Percentiles rank a stretch among this genome's conserved stretches.
phyloP scores from a whole-genome alignment of 2,888 invertebrate genomes.

The Opisthograptis luteolata region DNA sequence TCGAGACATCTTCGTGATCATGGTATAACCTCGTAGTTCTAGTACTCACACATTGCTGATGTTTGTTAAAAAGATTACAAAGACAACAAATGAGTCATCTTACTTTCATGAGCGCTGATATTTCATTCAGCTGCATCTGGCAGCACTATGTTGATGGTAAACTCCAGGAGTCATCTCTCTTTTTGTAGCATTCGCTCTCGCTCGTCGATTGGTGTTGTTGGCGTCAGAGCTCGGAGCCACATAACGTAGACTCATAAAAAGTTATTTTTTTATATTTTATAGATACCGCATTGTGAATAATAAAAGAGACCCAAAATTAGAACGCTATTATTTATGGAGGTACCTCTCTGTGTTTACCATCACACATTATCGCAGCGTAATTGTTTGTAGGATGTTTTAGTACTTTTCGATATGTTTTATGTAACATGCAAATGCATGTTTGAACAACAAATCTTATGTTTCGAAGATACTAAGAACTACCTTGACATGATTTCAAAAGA shows the following conservation, averaged over 20 bases:
- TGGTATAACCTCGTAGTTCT: too few relatives aligned
- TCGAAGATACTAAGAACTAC: too few relatives aligned
- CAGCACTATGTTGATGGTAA: conserved; percentile 44
- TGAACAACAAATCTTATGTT: too few relatives aligned
- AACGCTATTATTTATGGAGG: conserved; percentile 35
- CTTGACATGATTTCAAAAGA: too few relatives aligned
- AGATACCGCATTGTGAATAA: conserved; percentile 47
- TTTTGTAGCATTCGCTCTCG: conserved; percentile 10
- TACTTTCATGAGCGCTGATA: too few relatives aligned
- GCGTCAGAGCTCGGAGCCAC: conserved; percentile 53
- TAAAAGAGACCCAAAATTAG: conserved; percentile 57
- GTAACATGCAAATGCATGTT: too few relatives aligned
- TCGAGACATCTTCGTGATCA: too few relatives aligned
- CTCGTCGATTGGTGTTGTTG: conserved; percentile 62
- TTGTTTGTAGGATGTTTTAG: conserved; percentile 12
- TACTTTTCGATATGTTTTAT: too few relatives aligned
- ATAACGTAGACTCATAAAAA: conserved; percentile 63
- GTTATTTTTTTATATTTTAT: conserved; percentile 55
- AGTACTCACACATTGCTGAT: too few relatives aligned
- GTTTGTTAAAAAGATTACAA: too few relatives aligned
- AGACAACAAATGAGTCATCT: too few relatives aligned
- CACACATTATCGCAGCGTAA: conserved; percentile 16
- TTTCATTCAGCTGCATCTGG: conserved; percentile 16
- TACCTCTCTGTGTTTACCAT: conserved; percentile 28
- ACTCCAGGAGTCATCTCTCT: conserved; percentile 33